Evolutionary conservation across 2,888 invertebrate genomes (phyloP).

Genomic region (Amiota communis): DNA sequence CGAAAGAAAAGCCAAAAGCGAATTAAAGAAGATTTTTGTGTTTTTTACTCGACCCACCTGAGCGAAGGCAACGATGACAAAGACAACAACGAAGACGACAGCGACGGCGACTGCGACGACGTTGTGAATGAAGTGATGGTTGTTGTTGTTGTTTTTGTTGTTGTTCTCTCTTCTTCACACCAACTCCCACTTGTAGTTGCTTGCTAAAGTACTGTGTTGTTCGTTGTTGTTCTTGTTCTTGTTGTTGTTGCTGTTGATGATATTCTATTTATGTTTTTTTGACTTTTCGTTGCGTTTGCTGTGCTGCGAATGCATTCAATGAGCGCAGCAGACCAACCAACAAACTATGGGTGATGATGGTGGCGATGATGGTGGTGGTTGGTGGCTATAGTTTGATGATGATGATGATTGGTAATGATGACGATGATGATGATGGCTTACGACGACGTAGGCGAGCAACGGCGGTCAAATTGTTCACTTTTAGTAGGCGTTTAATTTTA

Average conservation of each 20-base stretch:
- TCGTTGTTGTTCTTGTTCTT: neutral
- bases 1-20: too few species aligned
- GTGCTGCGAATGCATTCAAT: constrained; percentile 11
- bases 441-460: constrained; percentile 7
- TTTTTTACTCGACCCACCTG: neutral
- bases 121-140: constrained; percentile 9
- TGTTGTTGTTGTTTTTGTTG: constrained; percentile 8
- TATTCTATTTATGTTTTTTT: neutral
- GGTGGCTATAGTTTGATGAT: too few species aligned
- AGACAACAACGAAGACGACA: too few species aligned
- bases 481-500: constrained; percentile 22
- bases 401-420: too few species aligned
- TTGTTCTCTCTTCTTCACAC: neutral
- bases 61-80: neutral
- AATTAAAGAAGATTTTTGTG: too few species aligned
- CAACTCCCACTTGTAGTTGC: neutral
- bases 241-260: neutral
- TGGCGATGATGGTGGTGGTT: too few species aligned
- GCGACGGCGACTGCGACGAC: neutral
- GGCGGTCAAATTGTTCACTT: neutral
- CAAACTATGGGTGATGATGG: neutral
- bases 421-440: neutral
- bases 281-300: constrained; percentile 12
- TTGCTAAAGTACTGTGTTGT: neutral
- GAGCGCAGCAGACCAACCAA: neutral